Evolutionary conservation across 2,113 vertebrate species (phyloP).

Genomic region (Sula dactylatra): DNA sequence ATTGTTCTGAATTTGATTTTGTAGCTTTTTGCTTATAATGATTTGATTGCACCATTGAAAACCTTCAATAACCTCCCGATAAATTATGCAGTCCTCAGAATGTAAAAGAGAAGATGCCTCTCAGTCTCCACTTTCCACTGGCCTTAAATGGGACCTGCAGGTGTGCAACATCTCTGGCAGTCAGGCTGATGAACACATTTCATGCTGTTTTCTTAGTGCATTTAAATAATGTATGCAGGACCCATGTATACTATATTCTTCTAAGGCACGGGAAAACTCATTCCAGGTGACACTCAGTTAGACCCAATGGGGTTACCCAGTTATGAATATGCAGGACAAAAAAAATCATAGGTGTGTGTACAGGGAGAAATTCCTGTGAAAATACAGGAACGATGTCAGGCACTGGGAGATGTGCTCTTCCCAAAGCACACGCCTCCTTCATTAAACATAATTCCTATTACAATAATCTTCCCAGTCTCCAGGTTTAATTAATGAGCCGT

Average conservation of each 20-base stretch:
- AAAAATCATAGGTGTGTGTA: not conserved
- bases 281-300: not conserved
- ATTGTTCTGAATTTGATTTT: constrained; percentile 76
- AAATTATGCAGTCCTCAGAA: constrained; percentile 61
- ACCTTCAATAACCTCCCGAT: constrained; percentile 56
- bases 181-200: not conserved
- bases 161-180: not conserved
- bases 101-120: constrained; percentile 25
- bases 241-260: not conserved
- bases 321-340: not conserved
- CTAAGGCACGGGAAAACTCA: not conserved
- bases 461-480: not conserved
- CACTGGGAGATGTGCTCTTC: not conserved
- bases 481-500: not conserved
- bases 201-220: constrained; percentile 32
- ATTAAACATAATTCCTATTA: not conserved
- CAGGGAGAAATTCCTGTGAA: not conserved
- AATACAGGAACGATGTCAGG: not conserved
- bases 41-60: constrained; percentile 69
- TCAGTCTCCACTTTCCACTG: constrained; percentile 45
- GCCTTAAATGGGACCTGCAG: not conserved
- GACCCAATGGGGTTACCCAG: not conserved
- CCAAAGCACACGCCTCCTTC: not conserved
- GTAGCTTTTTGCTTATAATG: constrained; percentile 63
- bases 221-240: constrained; percentile 40